Evolutionary conservation across 2,888 invertebrate genomes (phyloP).

Genomic region (Polymixis lichenea): DNA sequence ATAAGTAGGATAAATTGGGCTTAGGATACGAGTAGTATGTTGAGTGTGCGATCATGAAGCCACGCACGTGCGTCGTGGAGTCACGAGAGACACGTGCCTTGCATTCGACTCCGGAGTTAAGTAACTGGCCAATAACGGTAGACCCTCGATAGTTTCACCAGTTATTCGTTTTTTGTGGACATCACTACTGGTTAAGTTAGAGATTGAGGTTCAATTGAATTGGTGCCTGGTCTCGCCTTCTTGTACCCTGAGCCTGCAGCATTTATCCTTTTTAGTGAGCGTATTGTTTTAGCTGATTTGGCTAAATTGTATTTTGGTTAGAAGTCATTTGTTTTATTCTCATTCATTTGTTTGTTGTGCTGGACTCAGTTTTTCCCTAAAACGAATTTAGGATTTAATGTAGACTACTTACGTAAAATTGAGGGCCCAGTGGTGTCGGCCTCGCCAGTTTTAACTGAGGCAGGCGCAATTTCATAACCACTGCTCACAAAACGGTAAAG

Average conservation of each 20-base stretch:
- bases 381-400: background rate
- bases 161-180: constrained; percentile 57
- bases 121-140: constrained; percentile 73
- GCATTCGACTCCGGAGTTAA: constrained; percentile 73
- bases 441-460: too few relatives aligned
- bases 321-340: constrained; percentile 1
- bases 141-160: constrained; percentile 68
- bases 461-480: too few relatives aligned
- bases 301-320: constrained; percentile 13
- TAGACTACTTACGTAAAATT: too few relatives aligned
- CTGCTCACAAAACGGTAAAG: too few relatives aligned
- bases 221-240: constrained; percentile 69
- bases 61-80: constrained; percentile 81
- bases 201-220: constrained; percentile 63
- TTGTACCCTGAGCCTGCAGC: constrained; percentile 70
- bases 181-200: constrained; percentile 44
- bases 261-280: constrained; percentile 66
- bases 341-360: background rate
- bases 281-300: constrained; percentile 45
- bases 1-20: constrained; percentile 83
- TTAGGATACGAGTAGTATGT: constrained; percentile 78
- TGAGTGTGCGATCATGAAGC: constrained; percentile 74
- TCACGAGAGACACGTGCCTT: constrained; percentile 80
- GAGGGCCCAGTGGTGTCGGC: too few relatives aligned
- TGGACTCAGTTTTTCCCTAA: background rate